Percentiles rank a stretch among this genome's conserved stretches.
Evolutionary conservation across 2,113 vertebrate genomes (phyloP).

Genomic region (Tricholaema leucomelas): DNA sequence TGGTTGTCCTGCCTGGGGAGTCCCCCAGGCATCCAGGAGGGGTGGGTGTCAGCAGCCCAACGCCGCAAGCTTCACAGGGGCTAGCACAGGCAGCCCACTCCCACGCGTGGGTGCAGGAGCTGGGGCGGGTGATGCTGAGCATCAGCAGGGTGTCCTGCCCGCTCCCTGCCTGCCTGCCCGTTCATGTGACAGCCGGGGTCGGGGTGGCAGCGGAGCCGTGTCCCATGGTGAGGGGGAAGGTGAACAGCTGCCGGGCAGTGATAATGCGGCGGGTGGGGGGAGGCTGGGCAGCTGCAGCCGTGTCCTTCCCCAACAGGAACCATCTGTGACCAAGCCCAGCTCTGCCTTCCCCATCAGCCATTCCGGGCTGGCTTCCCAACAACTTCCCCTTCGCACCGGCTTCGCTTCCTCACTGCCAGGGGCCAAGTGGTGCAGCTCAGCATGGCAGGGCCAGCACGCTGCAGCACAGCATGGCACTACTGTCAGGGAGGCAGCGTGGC

Average conservation of each 20-base stretch:
- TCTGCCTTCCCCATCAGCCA: conserved; percentile 64
- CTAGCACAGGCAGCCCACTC: rapidly evolving
- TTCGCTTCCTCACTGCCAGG: conserved; percentile 48
- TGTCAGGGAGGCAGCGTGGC: rapidly evolving
- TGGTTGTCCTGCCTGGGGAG: background rate
- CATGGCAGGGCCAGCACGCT: background rate
- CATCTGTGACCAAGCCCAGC: conserved; percentile 82
- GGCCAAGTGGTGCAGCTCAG: rapidly evolving
- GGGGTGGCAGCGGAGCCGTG: conserved; percentile 28
- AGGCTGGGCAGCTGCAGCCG: conserved; percentile 74
- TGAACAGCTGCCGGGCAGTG: conserved; percentile 76
- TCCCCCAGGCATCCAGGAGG: background rate
- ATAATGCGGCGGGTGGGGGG: conserved; percentile 73
- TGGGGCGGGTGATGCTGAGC: background rate
- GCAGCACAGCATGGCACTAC: rapidly evolving
- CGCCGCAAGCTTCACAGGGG: rapidly evolving
- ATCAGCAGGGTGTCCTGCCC: background rate
- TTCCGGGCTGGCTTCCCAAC: conserved; percentile 74
- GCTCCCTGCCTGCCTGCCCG: background rate
- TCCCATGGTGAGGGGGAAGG: conserved; percentile 70
- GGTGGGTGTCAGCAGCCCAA: background rate
- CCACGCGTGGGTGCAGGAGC: background rate
- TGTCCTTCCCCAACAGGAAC: conserved; percentile 86
- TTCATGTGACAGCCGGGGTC: conserved; percentile 57
- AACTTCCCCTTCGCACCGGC: conserved; percentile 73